Evolutionary conservation across 2,888 invertebrate genomes (phyloP).

Genomic region (Strigamia maritima): DNA sequence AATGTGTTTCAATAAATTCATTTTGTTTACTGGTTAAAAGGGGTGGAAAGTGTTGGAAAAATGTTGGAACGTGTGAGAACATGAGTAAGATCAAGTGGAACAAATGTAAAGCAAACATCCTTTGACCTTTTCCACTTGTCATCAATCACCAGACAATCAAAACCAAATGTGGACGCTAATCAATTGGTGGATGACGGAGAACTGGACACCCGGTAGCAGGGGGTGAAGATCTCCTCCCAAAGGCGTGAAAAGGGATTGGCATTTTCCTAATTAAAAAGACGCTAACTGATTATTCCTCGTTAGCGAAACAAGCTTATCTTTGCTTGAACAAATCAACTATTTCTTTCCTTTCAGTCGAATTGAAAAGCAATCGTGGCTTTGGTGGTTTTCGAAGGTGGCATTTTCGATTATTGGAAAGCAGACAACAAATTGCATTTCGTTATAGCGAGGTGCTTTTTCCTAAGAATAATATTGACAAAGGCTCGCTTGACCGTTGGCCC

Average conservation of each 20-base stretch:
- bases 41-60: neutral
- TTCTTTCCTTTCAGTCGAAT: neutral
- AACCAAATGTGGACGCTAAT: slow-evolving; percentile 21
- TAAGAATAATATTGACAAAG: slow-evolving; percentile 24
- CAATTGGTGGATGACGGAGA: slow-evolving; percentile 17
- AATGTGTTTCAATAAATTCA: neutral
- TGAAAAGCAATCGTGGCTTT: neutral
- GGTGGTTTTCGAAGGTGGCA: neutral
- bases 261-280: slow-evolving; percentile 20
- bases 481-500: slow-evolving; percentile 17
- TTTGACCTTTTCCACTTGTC: slow-evolving; percentile 21
- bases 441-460: neutral
- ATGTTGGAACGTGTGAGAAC: neutral
- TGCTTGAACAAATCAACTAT: neutral
- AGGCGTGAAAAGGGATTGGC: slow-evolving; percentile 26
- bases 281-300: slow-evolving; percentile 9
- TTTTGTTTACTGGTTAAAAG: neutral
- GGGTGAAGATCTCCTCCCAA: slow-evolving; percentile 9
- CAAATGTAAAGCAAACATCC: slow-evolving; percentile 25
- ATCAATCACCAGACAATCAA: slow-evolving; percentile 18
- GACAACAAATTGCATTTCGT: slow-evolving; percentile 13
- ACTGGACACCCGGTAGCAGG: slow-evolving; percentile 19
- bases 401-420: slow-evolving; percentile 16
- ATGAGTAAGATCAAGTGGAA: slow-evolving; percentile 21
- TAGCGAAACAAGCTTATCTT: slow-evolving; percentile 6